Evolutionary conservation across 2,797 vertebrate species (phyloP).

Genomic region (Menidia menidia): DNA sequence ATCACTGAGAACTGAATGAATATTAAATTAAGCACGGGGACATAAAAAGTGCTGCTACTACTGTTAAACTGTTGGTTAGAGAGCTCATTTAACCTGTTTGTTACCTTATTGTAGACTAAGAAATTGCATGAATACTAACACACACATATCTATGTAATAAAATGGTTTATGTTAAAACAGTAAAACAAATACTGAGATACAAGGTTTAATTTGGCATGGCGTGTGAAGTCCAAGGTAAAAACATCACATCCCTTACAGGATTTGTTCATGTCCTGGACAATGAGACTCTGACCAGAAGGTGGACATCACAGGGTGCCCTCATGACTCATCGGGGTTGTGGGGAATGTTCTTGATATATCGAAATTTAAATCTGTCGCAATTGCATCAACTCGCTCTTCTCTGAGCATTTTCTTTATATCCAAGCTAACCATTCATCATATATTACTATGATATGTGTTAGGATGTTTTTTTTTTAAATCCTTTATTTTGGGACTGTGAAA

Average conservation of each 20-base stretch:
- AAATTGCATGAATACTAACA: not conserved
- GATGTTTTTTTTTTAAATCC: too few relatives aligned
- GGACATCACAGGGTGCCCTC: conserved; percentile 57
- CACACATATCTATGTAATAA: not conserved
- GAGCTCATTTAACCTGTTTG: not conserved
- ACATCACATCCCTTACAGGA: conserved; percentile 16
- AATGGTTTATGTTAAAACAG: not conserved
- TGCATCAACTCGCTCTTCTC: conserved; percentile 16
- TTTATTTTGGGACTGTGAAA: too few relatives aligned
- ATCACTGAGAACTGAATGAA: not conserved
- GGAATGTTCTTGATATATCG: conserved; percentile 36
- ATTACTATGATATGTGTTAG: too few relatives aligned
- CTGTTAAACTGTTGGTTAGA: not conserved
- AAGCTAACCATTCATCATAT: not conserved
- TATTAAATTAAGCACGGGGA: not conserved
- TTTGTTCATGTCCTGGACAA: conserved; percentile 39
- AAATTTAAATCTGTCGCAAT: conserved; percentile 41
- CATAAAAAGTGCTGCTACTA: not conserved
- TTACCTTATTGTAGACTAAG: not conserved
- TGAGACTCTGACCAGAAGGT: conserved; percentile 63
- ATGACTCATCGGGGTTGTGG: conserved; percentile 57
- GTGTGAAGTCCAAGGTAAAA: not conserved
- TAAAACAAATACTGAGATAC: not conserved
- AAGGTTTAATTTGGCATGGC: not conserved
- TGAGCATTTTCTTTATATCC: conserved; percentile 20